A percentile compares a stretch with the other conserved stretches of the same genome.
Conservation (phyloP, 2,888 invertebrate species). For the Aricia artaxerxes region DNA sequence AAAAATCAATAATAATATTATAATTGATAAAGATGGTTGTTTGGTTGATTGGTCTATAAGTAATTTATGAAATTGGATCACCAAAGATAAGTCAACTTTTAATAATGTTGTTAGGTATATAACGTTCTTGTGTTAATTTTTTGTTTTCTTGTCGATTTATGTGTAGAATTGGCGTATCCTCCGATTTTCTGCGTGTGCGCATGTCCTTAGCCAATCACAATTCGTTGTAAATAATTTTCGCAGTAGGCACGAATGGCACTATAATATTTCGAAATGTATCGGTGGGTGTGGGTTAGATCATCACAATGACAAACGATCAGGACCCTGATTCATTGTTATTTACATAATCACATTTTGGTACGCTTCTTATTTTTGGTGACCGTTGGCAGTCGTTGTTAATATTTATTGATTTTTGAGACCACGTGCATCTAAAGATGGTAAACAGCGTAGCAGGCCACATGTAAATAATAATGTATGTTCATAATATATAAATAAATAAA, state of each 20-base stretch:
- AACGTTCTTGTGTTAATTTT: too few relatives aligned
- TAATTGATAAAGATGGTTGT: too few relatives aligned
- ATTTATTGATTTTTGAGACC: background rate
- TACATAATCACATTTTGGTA: background rate
- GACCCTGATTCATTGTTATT: conserved; percentile 19
- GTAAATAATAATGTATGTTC: too few relatives aligned
- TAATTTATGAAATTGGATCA: too few relatives aligned
- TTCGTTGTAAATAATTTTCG: background rate
- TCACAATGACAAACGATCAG: conserved; percentile 9
- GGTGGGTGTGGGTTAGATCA: conserved; percentile 28
- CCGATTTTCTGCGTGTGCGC: background rate
- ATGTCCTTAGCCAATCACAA: background rate
- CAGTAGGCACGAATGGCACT: conserved; percentile 21
- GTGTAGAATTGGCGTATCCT: too few relatives aligned
- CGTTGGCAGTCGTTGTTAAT: background rate
- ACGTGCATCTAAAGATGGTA: background rate
- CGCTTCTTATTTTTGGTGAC: background rate
- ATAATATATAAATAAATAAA: background rate
- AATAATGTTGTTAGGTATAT: too few relatives aligned
- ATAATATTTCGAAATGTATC: conserved; percentile 15
- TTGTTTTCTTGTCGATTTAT: too few relatives aligned
- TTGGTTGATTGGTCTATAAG: too few relatives aligned
- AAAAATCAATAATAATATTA: too few relatives aligned
- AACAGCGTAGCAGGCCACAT: background rate
- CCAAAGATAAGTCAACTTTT: too few relatives aligned